Evolutionary conservation across 2,113 vertebrate species (phyloP).

Genomic region (Neotoma lepida): DNA sequence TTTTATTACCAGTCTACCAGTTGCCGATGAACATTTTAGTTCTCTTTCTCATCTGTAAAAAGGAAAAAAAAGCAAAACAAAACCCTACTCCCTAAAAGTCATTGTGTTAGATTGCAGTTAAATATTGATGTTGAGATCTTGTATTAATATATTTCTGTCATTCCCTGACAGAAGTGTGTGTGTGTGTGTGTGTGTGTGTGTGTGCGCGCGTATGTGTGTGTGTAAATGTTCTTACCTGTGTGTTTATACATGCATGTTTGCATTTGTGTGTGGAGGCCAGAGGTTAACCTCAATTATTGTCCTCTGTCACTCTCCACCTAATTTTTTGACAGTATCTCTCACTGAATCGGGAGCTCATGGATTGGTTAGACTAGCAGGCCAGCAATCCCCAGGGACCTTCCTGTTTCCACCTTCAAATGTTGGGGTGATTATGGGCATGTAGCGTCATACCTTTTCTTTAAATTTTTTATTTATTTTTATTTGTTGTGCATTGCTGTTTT

Average conservation of each 20-base stretch:
- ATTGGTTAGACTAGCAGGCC: neutral
- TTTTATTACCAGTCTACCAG: conserved; percentile 20
- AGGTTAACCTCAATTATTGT: neutral
- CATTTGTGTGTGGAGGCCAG: neutral
- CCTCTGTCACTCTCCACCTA: neutral
- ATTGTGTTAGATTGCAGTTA: conserved; percentile 9
- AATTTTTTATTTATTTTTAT: neutral
- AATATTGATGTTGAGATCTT: conserved; percentile 13
- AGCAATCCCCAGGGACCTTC: neutral
- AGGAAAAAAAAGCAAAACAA: neutral
- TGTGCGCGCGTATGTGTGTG: neutral
- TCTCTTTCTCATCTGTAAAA: neutral
- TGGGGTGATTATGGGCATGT: neutral
- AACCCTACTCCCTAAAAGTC: neutral
- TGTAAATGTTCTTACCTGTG: neutral
- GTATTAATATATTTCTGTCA: neutral
- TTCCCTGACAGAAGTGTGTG: neutral
- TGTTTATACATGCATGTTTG: neutral
- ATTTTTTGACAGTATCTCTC: neutral
- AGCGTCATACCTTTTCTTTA: too few relatives aligned
- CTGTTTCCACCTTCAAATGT: neutral
- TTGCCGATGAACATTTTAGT: conserved; percentile 46
- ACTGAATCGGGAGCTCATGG: neutral
- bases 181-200: neutral
- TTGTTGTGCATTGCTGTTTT: too few relatives aligned